A percentile compares a stretch with the other conserved stretches of the same genome.
These are phyloP conservation scores for Conomelus anceps DNA, from an alignment of 2,888 invertebrate species.

Conservation along the genomic window DNA sequence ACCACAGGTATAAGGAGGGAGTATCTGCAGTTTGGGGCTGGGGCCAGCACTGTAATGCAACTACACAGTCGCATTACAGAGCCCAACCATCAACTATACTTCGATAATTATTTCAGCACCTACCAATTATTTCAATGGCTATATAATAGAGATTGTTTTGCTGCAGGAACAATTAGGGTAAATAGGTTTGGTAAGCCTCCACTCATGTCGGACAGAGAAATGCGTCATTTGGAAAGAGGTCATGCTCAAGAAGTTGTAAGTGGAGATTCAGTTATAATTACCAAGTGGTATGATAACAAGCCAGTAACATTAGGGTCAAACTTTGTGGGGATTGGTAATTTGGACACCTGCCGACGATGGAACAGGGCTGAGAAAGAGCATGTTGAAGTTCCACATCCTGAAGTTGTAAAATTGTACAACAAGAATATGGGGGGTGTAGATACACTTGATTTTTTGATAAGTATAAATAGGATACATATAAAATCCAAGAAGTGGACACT, in stretches of 20 bases:
- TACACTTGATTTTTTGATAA: conserved; percentile 21
- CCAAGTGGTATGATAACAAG: conserved; percentile 26
- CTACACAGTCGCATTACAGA: not conserved
- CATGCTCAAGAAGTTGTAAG: conserved; percentile 11
- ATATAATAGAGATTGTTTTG: not conserved
- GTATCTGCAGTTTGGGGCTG: conserved; percentile 4
- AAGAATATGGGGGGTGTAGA: conserved; percentile 25
- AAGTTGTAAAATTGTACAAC: conserved; percentile 22
- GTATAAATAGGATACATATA: conserved; percentile 17
- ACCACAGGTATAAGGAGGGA: not conserved
- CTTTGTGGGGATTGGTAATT: conserved; percentile 20
- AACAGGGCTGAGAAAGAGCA: conserved; percentile 15
- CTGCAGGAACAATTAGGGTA: not conserved
- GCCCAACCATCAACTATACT: conserved; percentile 9
- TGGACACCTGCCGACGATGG: conserved; percentile 18
- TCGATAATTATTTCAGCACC: conserved; percentile 9
- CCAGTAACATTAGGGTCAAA: conserved; percentile 18
- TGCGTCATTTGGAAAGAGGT: not conserved
- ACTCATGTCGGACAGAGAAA: not conserved
- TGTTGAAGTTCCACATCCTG: conserved; percentile 22
- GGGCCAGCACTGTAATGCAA: conserved; percentile 11
- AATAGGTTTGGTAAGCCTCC: conserved; percentile 13
- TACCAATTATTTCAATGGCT: conserved; percentile 10
- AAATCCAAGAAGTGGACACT: conserved; percentile 23
- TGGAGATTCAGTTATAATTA: conserved; percentile 21